These are phyloP conservation scores for Eilema sororculum DNA, from an alignment of 2,888 invertebrate genomes.

Conservation along the genomic window DNA sequence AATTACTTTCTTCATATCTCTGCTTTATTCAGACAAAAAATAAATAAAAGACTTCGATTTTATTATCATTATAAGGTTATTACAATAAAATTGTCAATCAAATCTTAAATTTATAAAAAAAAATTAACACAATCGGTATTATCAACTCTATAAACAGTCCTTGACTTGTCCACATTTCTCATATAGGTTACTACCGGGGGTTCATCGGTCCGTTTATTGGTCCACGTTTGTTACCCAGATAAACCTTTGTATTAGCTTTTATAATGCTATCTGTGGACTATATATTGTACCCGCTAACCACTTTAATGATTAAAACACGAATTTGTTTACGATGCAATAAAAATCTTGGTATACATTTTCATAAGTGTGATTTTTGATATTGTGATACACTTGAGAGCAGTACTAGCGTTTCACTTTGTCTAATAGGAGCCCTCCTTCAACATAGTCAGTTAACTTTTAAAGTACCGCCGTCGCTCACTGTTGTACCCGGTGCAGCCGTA, in stretches of 20 bases:
- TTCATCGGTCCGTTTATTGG: slow-evolving; percentile 85
- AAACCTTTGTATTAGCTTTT: slow-evolving; percentile 83
- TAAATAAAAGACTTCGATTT: no score
- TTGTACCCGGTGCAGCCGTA: no score
- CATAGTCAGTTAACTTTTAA: no score
- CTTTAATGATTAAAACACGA: slow-evolving; percentile 54
- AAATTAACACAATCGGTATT: slow-evolving; percentile 29
- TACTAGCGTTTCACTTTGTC: not conserved
- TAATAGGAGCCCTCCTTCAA: no score
- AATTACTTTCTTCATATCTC: no score
- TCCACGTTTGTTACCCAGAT: slow-evolving; percentile 83
- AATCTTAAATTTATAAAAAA: not conserved
- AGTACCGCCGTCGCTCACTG: no score
- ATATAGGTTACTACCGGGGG: slow-evolving; percentile 83
- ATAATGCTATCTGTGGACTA: slow-evolving; percentile 77
- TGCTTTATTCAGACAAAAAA: no score
- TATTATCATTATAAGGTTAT: no score
- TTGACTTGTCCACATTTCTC: slow-evolving; percentile 77
- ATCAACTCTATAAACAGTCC: slow-evolving; percentile 60
- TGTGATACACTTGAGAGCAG: slow-evolving; percentile 10
- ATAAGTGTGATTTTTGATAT: slow-evolving; percentile 35
- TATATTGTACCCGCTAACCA: slow-evolving; percentile 59
- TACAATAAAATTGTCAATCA: not conserved
- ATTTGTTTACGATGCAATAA: slow-evolving; percentile 45
- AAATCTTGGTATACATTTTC: slow-evolving; percentile 37